Conservation (phyloP, 2,888 invertebrate genomes). For the Lasioglossum figueresi region DNA sequence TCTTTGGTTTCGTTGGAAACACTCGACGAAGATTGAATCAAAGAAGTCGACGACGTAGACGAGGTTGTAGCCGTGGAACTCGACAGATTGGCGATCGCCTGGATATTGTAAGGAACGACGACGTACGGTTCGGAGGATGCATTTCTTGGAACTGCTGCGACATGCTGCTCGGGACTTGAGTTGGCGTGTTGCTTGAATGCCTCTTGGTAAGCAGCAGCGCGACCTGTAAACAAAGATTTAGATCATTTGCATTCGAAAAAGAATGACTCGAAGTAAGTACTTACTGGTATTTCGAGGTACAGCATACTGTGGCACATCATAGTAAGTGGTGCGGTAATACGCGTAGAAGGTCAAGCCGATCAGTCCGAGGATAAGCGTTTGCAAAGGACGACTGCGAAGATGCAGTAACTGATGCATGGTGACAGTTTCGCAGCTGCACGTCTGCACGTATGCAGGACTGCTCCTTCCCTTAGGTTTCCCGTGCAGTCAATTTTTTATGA, state of each 20-base stretch:
- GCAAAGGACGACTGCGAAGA: slow-evolving; percentile 78
- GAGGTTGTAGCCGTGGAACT: slow-evolving; percentile 56
- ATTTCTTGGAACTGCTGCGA: slow-evolving; percentile 60
- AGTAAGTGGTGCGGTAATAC: slow-evolving; percentile 78
- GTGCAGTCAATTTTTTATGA: slow-evolving; percentile 4
- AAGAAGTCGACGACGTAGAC: slow-evolving; percentile 62
- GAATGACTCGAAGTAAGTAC: background rate
- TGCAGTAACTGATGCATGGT: slow-evolving; percentile 75
- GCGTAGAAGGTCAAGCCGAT: slow-evolving; percentile 79
- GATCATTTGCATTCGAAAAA: slow-evolving; percentile 2
- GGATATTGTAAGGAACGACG: slow-evolving; percentile 27
- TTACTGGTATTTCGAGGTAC: slow-evolving; percentile 70
- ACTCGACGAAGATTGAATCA: slow-evolving; percentile 66
- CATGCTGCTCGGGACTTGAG: slow-evolving; percentile 58
- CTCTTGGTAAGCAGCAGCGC: slow-evolving; percentile 50
- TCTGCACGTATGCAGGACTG: slow-evolving; percentile 6
- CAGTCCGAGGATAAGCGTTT: slow-evolving; percentile 78
- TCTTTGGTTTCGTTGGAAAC: slow-evolving; percentile 38
- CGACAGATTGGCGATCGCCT: slow-evolving; percentile 54
- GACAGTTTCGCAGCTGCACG: slow-evolving; percentile 21
- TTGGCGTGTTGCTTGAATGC: slow-evolving; percentile 60
- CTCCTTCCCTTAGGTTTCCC: slow-evolving; percentile 12
- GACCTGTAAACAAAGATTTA: slow-evolving; percentile 59
- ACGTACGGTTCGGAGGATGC: slow-evolving; percentile 59
- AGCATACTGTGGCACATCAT: slow-evolving; percentile 73